Evolutionary conservation across 2,113 vertebrate species (phyloP), one percentile per base, ranked within the genome.

Genomic region (Zosterops borbonicus): DNA sequence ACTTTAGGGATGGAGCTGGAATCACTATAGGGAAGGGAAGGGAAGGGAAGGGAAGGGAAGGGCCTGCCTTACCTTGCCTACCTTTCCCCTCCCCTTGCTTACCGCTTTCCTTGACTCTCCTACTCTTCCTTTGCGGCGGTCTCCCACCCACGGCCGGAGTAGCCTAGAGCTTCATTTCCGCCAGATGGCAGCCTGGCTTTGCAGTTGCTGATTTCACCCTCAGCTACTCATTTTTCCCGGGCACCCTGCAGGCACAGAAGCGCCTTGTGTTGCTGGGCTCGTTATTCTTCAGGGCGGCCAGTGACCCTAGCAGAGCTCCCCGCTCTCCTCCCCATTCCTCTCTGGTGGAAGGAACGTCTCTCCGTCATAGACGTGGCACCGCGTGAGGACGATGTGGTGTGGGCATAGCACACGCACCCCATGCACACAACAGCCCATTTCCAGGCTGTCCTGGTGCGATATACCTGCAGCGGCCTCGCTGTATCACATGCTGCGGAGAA

Each of bases 291-390:
- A 1, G 2, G 3, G 9, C 25, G 11, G 14, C 28, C 6, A 6
- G 12, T 27, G 18, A 7, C 27, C 62, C 2, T 0, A 10, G 15
- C 68, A 59, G 60, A 31, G 7, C 9, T 83, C 16, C 28, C 39
- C 19, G 20, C 12, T 47, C 23, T 74, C 4, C 11, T 64, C 9
- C 1, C 11, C 11, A 0, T 11, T 18, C 12, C 21, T 10, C 22
- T 49, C 1, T 0, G 6, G 9, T 22, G 25, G 27, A 24, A n/a
- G 25, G 5, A 73, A 24, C 3, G 0, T 1, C 14, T 74, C 9
- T 65, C 18, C 50, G 7, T 11, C 20, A 5, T 2, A 6, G 9
- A 42, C 5, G 0, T 14, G 46, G n/a, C 11, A 21, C 11, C 3
- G 8, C 11, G 9, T n/a, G 35, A 59, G 6, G 12, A 3, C 6